Percentiles rank a stretch among this genome's conserved stretches.
These are phyloP conservation scores for Fragum sueziense DNA, from an alignment of 2,888 invertebrate genomes.

Conservation along the genomic window DNA sequence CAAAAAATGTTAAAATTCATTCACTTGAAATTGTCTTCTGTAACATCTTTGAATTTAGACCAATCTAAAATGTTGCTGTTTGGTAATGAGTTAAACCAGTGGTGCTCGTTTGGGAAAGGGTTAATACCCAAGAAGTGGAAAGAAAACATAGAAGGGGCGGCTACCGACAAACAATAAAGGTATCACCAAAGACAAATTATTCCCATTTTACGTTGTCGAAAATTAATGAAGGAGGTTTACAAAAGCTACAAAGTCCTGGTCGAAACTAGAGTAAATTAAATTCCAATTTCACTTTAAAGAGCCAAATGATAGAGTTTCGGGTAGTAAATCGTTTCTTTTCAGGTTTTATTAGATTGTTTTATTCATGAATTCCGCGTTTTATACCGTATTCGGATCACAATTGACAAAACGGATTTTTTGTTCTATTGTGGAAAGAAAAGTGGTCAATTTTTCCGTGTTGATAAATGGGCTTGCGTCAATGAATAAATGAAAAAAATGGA, in stretches of 20 bases:
- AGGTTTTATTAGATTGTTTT: slow-evolving; percentile 45
- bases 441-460: slow-evolving; percentile 31
- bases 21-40: no score
- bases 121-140: slow-evolving; percentile 2
- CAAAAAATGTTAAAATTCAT: no score
- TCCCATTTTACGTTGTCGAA: slow-evolving; percentile 36
- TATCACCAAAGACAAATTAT: slow-evolving; percentile 61
- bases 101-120: not conserved
- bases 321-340: slow-evolving; percentile 32
- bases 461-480: not conserved
- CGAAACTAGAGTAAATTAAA: slow-evolving; percentile 56
- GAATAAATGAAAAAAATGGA: no score
- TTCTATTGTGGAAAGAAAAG: slow-evolving; percentile 21
- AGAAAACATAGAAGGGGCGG: slow-evolving; percentile 42
- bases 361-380: slow-evolving; percentile 29
- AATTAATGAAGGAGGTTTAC: slow-evolving; percentile 44
- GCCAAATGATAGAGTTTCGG: slow-evolving; percentile 43
- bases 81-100: no score
- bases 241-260: slow-evolving; percentile 12
- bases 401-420: slow-evolving; percentile 37
- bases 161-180: slow-evolving; percentile 45
- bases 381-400: slow-evolving; percentile 10
- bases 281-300: slow-evolving; percentile 56
- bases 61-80: no score
- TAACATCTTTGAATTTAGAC: no score